These are phyloP conservation scores for Tetragnatha montana DNA, from an alignment of 2,888 invertebrate species.

Conservation along the genomic window DNA sequence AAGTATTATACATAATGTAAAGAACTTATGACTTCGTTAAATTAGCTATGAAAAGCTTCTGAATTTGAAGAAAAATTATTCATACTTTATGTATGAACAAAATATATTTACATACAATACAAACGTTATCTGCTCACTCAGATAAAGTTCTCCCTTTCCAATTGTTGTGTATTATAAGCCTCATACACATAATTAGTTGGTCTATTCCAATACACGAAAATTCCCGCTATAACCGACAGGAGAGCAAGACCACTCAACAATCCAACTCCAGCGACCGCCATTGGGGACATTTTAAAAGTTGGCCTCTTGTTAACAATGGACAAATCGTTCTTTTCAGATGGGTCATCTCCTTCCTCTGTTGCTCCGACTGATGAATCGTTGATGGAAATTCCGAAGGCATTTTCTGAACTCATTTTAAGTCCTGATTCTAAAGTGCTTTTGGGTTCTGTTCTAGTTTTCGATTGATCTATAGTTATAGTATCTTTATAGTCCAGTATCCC, in stretches of 20 bases:
- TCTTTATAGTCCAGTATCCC: no score
- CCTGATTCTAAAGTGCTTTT: no score
- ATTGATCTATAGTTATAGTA: no score
- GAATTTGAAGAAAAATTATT: not conserved
- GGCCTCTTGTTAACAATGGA: not conserved
- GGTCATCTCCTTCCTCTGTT: not conserved
- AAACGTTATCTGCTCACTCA: no score
- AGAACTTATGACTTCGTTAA: not conserved
- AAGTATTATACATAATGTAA: no score
- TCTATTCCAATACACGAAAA: conserved; percentile 27
- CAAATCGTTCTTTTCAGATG: not conserved
- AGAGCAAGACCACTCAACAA: conserved; percentile 1
- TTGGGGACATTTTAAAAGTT: not conserved
- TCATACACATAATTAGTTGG: conserved; percentile 8
- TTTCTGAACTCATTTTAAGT: no score
- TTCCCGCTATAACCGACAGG: not conserved
- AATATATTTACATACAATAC: no score
- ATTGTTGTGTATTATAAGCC: not conserved
- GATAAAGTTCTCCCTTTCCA: no score
- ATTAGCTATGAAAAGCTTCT: not conserved
- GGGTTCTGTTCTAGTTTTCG: no score
- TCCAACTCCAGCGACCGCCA: conserved; percentile 28
- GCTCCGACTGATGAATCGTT: not conserved
- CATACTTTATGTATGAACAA: not conserved
- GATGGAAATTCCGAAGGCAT: not conserved